Evolutionary conservation across 2,113 vertebrate species (phyloP).

Genomic region (Rhinolophus sinicus): DNA sequence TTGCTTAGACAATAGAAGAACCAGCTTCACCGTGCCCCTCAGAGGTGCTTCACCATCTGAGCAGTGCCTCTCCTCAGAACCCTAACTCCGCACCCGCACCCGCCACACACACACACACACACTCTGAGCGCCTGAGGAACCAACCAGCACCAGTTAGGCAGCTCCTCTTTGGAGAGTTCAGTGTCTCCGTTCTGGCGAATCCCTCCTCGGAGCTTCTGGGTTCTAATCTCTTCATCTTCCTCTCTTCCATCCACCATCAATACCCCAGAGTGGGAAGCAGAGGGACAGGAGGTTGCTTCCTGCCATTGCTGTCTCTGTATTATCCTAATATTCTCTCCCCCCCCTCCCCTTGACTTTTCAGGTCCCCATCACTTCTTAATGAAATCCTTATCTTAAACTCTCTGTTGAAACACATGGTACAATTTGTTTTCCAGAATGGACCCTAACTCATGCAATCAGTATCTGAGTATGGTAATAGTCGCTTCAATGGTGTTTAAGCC

Average conservation of each 20-base stretch:
- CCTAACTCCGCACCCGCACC: background rate
- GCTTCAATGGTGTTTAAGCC: background rate
- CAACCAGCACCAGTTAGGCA: background rate
- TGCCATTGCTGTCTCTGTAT: background rate
- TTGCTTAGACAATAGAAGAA: background rate
- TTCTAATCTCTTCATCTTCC: background rate
- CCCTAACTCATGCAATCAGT: background rate
- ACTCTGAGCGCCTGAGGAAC: background rate
- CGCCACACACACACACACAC: no score
- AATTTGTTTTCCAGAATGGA: background rate
- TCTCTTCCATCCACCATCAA: background rate
- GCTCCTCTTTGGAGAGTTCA: background rate
- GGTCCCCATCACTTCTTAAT: background rate
- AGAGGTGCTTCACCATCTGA: no score
- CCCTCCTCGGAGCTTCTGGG: background rate
- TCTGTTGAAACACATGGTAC: background rate
- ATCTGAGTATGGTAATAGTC: background rate
- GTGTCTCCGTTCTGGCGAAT: background rate
- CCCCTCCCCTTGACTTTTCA: background rate
- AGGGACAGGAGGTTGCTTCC: background rate
- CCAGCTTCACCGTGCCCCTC: background rate
- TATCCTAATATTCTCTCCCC: background rate
- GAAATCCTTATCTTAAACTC: background rate
- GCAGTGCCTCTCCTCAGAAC: fast-evolving
- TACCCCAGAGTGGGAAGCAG: background rate